These are phyloP conservation scores for Poecile montanus DNA, from an alignment of 2,797 vertebrate species.

Conservation along the genomic window DNA sequence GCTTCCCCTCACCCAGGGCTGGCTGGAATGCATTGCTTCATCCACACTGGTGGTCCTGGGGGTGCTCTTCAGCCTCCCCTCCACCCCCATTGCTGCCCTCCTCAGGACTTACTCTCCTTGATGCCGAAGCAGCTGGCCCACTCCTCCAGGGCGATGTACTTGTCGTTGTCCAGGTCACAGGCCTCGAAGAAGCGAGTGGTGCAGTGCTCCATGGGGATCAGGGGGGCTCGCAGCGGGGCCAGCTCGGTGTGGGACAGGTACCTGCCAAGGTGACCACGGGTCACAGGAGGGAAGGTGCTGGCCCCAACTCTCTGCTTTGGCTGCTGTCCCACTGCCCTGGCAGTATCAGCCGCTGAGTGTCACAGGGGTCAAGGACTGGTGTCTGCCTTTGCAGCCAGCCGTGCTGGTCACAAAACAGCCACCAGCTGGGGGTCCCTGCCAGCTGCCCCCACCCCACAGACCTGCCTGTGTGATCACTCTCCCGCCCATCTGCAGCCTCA, in stretches of 20 bases:
- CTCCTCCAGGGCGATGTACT: slow-evolving; percentile 97
- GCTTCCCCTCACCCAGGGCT: neutral
- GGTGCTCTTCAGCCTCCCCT: neutral
- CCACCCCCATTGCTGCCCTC: neutral
- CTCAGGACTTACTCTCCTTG: slow-evolving; percentile 89
- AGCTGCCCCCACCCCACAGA: neutral
- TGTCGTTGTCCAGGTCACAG: slow-evolving; percentile 93
- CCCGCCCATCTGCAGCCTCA: neutral
- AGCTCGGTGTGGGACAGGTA: slow-evolving; percentile 98
- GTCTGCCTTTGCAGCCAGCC: neutral
- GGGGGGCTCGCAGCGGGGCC: slow-evolving; percentile 93
- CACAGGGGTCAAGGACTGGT: neutral
- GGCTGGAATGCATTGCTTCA: neutral
- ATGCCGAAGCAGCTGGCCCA: slow-evolving; percentile 97
- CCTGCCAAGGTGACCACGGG: slow-evolving; percentile 60
- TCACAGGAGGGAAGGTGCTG: neutral
- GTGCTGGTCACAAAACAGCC: neutral
- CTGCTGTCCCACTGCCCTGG: neutral
- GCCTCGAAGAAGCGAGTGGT: slow-evolving; percentile 96
- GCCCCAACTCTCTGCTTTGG: neutral
- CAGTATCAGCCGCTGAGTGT: neutral
- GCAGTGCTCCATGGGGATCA: slow-evolving; percentile 99
- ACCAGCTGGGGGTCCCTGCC: neutral
- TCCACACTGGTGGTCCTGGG: neutral
- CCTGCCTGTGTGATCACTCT: neutral